Base-by-base conservation (phyloP, 2,113 vertebrate species). In the Tetraodon nigroviridis region DNA sequence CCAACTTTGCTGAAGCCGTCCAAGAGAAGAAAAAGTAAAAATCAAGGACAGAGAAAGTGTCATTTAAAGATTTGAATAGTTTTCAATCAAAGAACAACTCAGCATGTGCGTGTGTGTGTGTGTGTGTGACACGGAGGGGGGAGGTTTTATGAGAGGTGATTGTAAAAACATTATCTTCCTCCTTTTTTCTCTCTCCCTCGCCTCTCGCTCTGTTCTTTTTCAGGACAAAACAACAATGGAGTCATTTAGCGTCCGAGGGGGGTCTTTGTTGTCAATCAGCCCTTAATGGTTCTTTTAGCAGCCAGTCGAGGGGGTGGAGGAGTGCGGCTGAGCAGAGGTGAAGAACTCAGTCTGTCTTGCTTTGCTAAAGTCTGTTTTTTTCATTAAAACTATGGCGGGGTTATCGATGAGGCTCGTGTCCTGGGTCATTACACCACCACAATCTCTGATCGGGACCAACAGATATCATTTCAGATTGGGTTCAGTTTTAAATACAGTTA, bases 161-260 rank as follows among this genome's bases (percentile, higher is more conserved):
- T 41, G 19, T 49, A 56, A 11, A 49, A 71, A 56, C 45, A 51
- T 67, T 52, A 61, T 32, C 67, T 48, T 64, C 68, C 52, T 69
- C 58, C 73, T 62, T 54, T 63, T 32, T 71, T 69, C 71, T 62
- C 24, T 24, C 42, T 45, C 67, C 24, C 45, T 63, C 20, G 11
- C 62, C 62, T 48, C 60, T 60, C 46, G 22, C 58, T 66, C 53
- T 67, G 58, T 68, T 61, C 71, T 73, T 67, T 78, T 74, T 77
- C 63, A 84, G 72, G 59, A 45, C 46, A 37, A 50, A 79, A 60
- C 76, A 76, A 81, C 81, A 86, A 84, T 72, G 56, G 32, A 41
- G 3, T 68, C 69, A 57, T 73, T 78, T 76, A 84, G 67, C 52
- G 58, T 61, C 63, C 18, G 46, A 17, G 40, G 56, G 78, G 68